Evolutionary conservation across 2,113 vertebrate genomes (phyloP).

Genomic region (Onychostruthus taczanowskii): DNA sequence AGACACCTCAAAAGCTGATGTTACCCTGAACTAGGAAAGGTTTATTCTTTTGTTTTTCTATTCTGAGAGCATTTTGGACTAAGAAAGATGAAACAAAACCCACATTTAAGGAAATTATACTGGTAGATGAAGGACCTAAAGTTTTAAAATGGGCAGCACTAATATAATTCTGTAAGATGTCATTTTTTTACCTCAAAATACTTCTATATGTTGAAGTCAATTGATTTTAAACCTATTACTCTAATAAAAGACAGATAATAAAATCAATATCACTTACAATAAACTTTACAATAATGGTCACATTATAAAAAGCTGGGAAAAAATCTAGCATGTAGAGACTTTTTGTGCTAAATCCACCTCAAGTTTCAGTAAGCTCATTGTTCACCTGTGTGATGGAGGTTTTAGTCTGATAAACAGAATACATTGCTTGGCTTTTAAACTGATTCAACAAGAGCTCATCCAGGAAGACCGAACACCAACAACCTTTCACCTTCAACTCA

Average conservation of each 20-base stretch:
- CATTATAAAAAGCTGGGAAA: not conserved
- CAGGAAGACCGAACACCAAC: not conserved
- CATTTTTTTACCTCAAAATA: not conserved
- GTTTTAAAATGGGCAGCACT: not conserved
- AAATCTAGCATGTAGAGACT: not conserved
- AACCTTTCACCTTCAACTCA: constrained; percentile 23
- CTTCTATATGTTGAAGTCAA: not conserved
- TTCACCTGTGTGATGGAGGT: not conserved
- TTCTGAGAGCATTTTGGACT: not conserved
- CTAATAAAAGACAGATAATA: not conserved
- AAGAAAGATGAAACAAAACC: not conserved
- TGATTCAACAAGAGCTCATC: not conserved
- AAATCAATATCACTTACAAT: not conserved
- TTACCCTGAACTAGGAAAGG: not conserved
- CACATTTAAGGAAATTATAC: not conserved
- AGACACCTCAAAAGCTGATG: not conserved
- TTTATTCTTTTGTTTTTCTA: not conserved
- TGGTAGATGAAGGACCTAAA: not conserved
- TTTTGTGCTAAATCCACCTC: not conserved
- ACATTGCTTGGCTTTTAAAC: not conserved
- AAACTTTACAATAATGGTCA: not conserved
- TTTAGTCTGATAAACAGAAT: not conserved
- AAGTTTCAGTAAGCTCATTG: not conserved
- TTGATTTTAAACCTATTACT: not conserved
- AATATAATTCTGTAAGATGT: not conserved